Evolutionary conservation across 2,888 invertebrate genomes (phyloP).

Genomic region (Calliphora vomitoria): DNA sequence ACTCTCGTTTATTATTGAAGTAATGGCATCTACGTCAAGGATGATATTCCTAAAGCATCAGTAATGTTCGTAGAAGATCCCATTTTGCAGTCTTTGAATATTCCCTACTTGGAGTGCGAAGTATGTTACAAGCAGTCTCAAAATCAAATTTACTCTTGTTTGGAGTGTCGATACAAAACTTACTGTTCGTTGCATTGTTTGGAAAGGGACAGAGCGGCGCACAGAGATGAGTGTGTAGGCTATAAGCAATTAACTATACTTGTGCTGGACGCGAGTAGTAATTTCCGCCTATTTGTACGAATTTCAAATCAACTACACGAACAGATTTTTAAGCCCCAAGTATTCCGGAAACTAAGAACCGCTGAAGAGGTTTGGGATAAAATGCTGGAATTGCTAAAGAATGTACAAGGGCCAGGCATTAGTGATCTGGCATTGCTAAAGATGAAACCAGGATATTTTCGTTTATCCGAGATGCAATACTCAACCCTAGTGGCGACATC

Average conservation of each 20-base stretch:
- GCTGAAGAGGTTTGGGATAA: constrained; percentile 66
- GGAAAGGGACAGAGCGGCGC: constrained; percentile 61
- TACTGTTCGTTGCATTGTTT: constrained; percentile 74
- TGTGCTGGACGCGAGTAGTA: constrained; percentile 67
- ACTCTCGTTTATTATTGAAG: constrained; percentile 3
- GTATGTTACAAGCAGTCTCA: constrained; percentile 59
- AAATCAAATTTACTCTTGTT: constrained; percentile 71
- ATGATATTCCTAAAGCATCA: constrained; percentile 60
- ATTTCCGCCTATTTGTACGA: constrained; percentile 71
- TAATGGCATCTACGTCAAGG: constrained; percentile 59
- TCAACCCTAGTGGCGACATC: constrained; percentile 73
- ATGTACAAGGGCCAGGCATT: constrained; percentile 16
- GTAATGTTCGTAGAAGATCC: constrained; percentile 71
- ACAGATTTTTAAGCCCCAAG: constrained; percentile 59
- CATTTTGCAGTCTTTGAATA: constrained; percentile 54
- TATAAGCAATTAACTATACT: constrained; percentile 71
- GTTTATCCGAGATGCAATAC: constrained; percentile 70
- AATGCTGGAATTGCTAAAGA: constrained; percentile 47
- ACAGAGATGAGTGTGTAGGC: constrained; percentile 73
- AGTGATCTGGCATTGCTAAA: constrained; percentile 52
- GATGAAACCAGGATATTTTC: constrained; percentile 63
- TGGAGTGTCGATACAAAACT: constrained; percentile 74
- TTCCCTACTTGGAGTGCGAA: constrained; percentile 73
- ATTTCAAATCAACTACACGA: constrained; percentile 63
- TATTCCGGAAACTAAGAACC: constrained; percentile 68